Evolutionary conservation across 1,140 invertebrate species (phyloP), one percentile per base, ranked within the genome.

Genomic region (Drosophila pallidifrons): DNA sequence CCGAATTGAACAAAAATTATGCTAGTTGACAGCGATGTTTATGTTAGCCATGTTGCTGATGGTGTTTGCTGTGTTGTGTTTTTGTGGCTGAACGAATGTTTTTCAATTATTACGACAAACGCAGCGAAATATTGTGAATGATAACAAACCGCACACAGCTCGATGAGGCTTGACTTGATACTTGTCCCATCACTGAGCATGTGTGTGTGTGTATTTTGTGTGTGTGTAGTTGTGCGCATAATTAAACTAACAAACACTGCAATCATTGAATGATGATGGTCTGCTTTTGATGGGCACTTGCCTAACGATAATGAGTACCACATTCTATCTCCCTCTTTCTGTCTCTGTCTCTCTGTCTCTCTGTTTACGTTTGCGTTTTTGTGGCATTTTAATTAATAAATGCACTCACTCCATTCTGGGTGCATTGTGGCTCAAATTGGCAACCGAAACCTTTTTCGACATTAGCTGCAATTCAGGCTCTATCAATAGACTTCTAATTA

Each of bases 331-430:
- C 3, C 20, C 11, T 75, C 6, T 63, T 8, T 59, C 35, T 58
- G 13, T 51, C 32, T 8, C 32, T 8, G 7, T 74, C 16, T 45
- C 6, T 38, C 15, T 75, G 15, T 75, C 10, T 63, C 13, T 59
- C 16, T 45, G 15, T 52, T 13, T 63, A n/a, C 60, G 49, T 72
- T 61, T 64, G 30, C 63, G 60, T 74, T 79, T 79, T 75, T 88
- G 83, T 79, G 80, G 83, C 80, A 75, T 88, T 88, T 88, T 86
- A 86, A 86, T 86, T 86, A 86, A 86, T 86, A 87, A 82, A 81
- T 75, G 63, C 81, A 8, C 52, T 25, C 46, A 30, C 58, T 1
- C 16, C 20, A 25, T 25, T 28, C 2, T 3, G 16, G 16, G 45
- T 57, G 11, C 13, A 41, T 65, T 65, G 68, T 28, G 73, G 54